Evolutionary conservation across 2,888 invertebrate genomes (phyloP).

Genomic region (Polia nebulosa): DNA sequence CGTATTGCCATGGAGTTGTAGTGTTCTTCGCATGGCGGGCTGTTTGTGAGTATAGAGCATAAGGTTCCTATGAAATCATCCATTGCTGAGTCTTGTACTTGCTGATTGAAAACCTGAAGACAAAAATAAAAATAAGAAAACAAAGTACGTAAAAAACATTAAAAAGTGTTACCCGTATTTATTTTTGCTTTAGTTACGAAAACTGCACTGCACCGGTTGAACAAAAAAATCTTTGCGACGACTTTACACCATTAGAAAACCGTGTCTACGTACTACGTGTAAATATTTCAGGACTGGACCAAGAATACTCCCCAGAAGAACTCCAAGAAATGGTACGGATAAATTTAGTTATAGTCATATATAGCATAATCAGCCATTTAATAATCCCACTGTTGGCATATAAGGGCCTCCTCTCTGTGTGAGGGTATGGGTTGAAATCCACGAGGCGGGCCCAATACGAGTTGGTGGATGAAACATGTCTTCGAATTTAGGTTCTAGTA

Average conservation of each 20-base stretch:
- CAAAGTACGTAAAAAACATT: not conserved
- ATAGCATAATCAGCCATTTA: too few species aligned
- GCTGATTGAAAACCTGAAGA: slow-evolving; percentile 80
- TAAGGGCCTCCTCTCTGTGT: too few species aligned
- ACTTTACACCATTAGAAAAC: too few species aligned
- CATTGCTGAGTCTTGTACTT: slow-evolving; percentile 75
- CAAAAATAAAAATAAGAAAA: not conserved
- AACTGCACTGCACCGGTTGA: not conserved
- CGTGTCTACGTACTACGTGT: not conserved
- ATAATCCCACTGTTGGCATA: too few species aligned
- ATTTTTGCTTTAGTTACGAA: too few species aligned
- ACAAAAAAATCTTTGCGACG: too few species aligned
- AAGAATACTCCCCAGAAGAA: not conserved
- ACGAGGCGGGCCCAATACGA: too few species aligned
- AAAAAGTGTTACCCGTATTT: not conserved
- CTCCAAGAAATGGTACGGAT: not conserved
- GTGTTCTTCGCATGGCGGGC: slow-evolving; percentile 72
- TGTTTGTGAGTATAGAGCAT: slow-evolving; percentile 72
- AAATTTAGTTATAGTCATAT: not conserved
- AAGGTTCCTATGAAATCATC: slow-evolving; percentile 76
- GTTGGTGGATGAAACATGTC: too few species aligned
- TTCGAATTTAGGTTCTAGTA: too few species aligned
- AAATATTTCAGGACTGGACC: not conserved
- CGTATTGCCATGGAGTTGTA: slow-evolving; percentile 75
- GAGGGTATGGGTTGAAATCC: too few species aligned